phyloP scores from a whole-genome alignment of 2,113 vertebrate species.

The Stegostoma tigrinum region DNA sequence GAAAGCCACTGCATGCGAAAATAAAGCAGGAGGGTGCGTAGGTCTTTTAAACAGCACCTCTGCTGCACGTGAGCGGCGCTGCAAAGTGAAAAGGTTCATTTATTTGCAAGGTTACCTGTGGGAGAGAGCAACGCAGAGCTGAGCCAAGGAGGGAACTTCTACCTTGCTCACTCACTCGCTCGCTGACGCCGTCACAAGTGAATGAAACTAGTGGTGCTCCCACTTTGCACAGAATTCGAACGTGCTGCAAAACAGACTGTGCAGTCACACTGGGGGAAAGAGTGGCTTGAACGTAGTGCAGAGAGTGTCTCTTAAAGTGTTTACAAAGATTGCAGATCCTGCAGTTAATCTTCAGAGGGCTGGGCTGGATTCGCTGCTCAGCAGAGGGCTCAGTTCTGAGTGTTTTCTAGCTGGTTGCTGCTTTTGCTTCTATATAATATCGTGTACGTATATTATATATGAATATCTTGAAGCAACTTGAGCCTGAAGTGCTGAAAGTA shows the following conservation, averaged over 20 bases:
- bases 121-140: neutral
- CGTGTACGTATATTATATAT: neutral
- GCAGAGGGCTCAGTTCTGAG: neutral
- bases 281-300: neutral
- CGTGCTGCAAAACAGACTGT: neutral
- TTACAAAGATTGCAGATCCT: neutral
- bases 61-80: neutral
- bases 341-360: neutral
- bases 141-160: neutral
- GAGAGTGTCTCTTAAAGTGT: neutral
- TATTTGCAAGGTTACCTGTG: neutral
- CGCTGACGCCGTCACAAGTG: too few species aligned
- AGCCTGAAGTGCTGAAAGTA: conserved; percentile 12
- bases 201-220: neutral
- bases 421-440: neutral
- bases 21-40: neutral
- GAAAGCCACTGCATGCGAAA: neutral
- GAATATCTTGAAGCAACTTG: neutral
- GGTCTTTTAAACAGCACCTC: neutral
- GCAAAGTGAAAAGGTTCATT: neutral
- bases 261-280: neutral
- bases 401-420: neutral
- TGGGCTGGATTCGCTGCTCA: neutral
- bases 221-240: neutral
- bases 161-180: too few species aligned